Evolutionary conservation across 35 echinoderm and acorn worm species (phyloP).

Genomic region (Acanthaster planci): DNA sequence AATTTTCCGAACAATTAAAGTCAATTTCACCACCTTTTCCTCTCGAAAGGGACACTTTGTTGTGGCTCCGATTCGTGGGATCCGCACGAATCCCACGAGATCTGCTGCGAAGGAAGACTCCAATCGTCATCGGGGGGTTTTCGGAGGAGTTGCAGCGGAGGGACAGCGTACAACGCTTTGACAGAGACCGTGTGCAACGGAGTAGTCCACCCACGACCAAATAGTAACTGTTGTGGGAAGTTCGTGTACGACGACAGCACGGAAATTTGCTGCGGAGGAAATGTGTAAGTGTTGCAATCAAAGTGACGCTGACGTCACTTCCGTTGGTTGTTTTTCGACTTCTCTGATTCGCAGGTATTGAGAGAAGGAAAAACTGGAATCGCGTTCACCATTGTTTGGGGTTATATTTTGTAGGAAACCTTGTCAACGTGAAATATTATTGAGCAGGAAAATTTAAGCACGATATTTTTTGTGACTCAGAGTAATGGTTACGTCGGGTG

Average conservation of each 20-base stretch:
- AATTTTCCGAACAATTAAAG: too few relatives aligned
- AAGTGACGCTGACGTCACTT: too few relatives aligned
- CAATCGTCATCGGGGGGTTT: slow-evolving; percentile 30
- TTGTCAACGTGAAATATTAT: too few relatives aligned
- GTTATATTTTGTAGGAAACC: too few relatives aligned
- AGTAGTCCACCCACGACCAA: slow-evolving; percentile 14
- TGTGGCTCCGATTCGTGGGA: neutral
- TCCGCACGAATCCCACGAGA: neutral
- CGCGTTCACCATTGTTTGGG: too few relatives aligned
- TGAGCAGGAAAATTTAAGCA: too few relatives aligned
- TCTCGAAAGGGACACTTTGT: neutral
- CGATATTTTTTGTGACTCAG: too few relatives aligned
- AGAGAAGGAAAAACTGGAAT: too few relatives aligned
- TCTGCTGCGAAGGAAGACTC: slow-evolving; percentile 60
- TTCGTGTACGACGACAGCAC: slow-evolving; percentile 11
- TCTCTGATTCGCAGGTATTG: too few relatives aligned
- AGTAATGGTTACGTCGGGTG: too few relatives aligned
- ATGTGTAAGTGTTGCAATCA: slow-evolving; percentile 35
- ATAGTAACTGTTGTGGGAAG: slow-evolving; percentile 50
- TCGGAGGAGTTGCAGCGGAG: slow-evolving; percentile 45
- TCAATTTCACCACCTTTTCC: neutral
- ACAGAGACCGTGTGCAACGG: slow-evolving; percentile 61
- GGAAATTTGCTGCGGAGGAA: slow-evolving; percentile 58
- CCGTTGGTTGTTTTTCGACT: too few relatives aligned
- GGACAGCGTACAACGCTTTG: slow-evolving; percentile 37